These are phyloP conservation scores for Notarius lentiginosus DNA, from an alignment of 2,113 vertebrate species.

Conservation along the genomic window DNA sequence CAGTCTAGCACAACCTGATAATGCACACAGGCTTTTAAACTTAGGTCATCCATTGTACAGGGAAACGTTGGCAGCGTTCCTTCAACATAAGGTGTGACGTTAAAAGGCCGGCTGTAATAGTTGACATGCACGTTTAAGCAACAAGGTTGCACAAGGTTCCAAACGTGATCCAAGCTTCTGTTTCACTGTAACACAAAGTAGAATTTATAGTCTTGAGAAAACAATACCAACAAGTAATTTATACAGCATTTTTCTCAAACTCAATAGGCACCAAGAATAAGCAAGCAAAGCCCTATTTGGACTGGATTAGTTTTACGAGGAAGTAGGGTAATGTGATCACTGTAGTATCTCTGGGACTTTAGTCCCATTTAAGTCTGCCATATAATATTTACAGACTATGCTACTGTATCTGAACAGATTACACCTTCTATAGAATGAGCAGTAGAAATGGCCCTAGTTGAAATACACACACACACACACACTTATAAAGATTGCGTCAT, in stretches of 20 bases:
- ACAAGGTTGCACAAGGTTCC: conserved; percentile 8
- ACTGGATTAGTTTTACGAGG: background rate
- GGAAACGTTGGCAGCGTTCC: conserved; percentile 45
- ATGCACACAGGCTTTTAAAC: conserved; percentile 65
- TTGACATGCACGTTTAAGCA: conserved; percentile 22
- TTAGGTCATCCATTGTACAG: conserved; percentile 74
- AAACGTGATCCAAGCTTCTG: conserved; percentile 3
- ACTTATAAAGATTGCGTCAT: background rate
- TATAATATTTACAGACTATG: background rate
- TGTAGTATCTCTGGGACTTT: background rate
- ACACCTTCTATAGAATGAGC: background rate
- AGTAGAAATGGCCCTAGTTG: background rate
- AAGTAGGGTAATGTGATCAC: background rate
- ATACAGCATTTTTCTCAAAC: background rate
- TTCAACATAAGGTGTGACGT: conserved; percentile 43
- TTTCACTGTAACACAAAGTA: conserved; percentile 45
- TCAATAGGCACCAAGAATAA: background rate
- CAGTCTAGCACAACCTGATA: conserved; percentile 59
- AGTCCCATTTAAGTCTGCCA: background rate
- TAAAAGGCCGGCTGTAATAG: conserved; percentile 24
- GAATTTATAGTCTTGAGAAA: background rate
- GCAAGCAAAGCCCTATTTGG: background rate
- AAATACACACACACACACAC: background rate
- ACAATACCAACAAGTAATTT: background rate
- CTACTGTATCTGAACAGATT: background rate